Percentiles rank a stretch among this genome's conserved stretches.
phyloP scores from a whole-genome alignment of 2,888 invertebrate species.

The Athetis lepigone region DNA sequence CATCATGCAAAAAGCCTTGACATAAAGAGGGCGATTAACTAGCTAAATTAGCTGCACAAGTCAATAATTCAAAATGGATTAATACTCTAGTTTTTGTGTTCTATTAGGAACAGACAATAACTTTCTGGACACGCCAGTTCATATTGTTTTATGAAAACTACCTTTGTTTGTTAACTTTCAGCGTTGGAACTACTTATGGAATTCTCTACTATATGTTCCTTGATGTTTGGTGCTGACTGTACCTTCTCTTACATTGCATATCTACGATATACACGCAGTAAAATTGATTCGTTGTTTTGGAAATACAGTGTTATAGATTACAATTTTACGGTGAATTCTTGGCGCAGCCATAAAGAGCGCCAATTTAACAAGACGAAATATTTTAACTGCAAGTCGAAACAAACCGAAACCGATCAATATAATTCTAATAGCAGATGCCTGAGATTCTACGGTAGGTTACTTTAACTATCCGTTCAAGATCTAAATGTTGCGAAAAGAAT shows the following conservation, averaged over 20 bases:
- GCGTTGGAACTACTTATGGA: neutral
- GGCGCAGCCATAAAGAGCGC: conserved; percentile 57
- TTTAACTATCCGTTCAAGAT: conserved; percentile 51
- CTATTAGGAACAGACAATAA: no score
- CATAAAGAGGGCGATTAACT: no score
- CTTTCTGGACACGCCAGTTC: no score
- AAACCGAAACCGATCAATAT: conserved; percentile 60
- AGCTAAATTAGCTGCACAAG: no score
- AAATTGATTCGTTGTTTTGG: conserved; percentile 29
- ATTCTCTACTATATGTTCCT: neutral
- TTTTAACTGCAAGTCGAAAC: conserved; percentile 60
- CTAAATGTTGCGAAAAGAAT: conserved; percentile 46
- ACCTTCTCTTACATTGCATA: conserved; percentile 6
- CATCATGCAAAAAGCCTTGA: no score
- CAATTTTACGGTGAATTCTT: conserved; percentile 63
- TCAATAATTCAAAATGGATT: no score
- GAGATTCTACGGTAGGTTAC: conserved; percentile 51
- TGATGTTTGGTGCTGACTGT: no score
- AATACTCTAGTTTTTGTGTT: no score
- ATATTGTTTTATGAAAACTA: no score
- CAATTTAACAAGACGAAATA: conserved; percentile 60
- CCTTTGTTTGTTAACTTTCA: no score
- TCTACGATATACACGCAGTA: conserved; percentile 27
- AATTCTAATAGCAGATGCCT: conserved; percentile 61
- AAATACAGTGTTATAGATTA: conserved; percentile 52